These are phyloP conservation scores for Euplexia lucipara DNA, from an alignment of 2,888 invertebrate species.

Conservation along the genomic window DNA sequence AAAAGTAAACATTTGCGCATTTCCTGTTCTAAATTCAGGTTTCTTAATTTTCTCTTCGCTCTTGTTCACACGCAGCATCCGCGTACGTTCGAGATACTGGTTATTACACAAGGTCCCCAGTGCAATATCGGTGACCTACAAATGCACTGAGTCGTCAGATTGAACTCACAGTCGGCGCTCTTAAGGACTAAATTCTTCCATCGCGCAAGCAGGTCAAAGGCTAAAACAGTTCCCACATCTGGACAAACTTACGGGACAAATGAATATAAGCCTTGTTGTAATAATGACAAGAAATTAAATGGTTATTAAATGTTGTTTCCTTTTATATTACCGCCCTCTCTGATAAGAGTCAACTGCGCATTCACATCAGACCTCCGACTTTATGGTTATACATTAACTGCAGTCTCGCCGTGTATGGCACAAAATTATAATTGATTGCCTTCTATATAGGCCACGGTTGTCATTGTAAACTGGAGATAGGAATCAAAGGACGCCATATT, in stretches of 20 bases:
- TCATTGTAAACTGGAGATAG: conserved; percentile 75
- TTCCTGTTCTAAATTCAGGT: conserved; percentile 62
- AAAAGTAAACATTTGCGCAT: conserved; percentile 47
- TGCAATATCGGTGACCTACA: conserved; percentile 86
- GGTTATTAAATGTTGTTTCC: conserved; percentile 70
- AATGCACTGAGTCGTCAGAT: conserved; percentile 73
- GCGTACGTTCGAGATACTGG: conserved; percentile 74
- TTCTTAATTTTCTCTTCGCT: conserved; percentile 61
- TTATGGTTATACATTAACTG: conserved; percentile 78
- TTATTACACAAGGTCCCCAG: conserved; percentile 82
- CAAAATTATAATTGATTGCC: conserved; percentile 82
- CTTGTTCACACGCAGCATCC: conserved; percentile 71
- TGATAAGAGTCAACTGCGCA: conserved; percentile 80
- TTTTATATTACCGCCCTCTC: conserved; percentile 83
- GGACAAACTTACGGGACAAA: conserved; percentile 66
- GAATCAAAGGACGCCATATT: conserved; percentile 74
- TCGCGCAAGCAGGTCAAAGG: conserved; percentile 80
- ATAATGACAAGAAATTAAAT: conserved; percentile 75
- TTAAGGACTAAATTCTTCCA: conserved; percentile 78
- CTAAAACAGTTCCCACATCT: conserved; percentile 79
- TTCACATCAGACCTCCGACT: conserved; percentile 71
- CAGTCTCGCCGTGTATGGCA: conserved; percentile 78
- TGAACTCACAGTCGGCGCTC: conserved; percentile 73
- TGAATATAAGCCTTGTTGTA: conserved; percentile 78
- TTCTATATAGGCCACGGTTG: conserved; percentile 82